A percentile compares a stretch with the other conserved stretches of the same genome.
Conservation (phyloP, 2,888 invertebrate species). For the Mamestra brassicae region DNA sequence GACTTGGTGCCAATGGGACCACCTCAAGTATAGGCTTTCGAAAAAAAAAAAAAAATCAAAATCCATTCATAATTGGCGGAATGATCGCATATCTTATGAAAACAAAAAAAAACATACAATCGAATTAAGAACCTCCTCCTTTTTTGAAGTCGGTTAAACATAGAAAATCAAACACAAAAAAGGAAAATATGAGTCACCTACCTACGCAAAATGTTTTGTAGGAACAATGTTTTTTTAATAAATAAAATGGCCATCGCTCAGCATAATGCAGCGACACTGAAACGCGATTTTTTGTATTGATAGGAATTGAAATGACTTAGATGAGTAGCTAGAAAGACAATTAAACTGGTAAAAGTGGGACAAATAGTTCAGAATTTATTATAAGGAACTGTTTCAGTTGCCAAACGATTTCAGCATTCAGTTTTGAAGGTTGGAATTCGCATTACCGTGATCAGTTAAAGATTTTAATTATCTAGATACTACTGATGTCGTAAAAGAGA, state of each 20-base stretch:
- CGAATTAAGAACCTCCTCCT: not conserved
- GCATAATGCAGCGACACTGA: not conserved
- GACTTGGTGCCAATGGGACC: no score
- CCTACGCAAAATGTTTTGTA: no score
- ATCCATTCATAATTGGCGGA: no score
- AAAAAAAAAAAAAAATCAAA: no score
- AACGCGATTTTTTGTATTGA: not conserved
- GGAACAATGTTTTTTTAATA: no score
- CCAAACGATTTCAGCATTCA: constrained; percentile 20
- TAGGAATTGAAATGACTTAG: not conserved
- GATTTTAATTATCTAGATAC: not conserved
- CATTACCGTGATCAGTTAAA: not conserved
- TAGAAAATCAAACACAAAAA: no score
- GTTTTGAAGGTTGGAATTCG: constrained; percentile 5
- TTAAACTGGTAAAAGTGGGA: constrained; percentile 1
- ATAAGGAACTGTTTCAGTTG: not conserved
- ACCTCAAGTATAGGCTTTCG: no score
- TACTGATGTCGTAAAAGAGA: constrained; percentile 8
- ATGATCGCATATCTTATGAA: no score
- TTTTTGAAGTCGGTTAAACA: no score
- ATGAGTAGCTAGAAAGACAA: not conserved
- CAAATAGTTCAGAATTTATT: constrained; percentile 1
- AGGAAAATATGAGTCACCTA: no score
- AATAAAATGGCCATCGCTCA: not conserved
- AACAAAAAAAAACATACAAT: not conserved